These are phyloP conservation scores for Ectropis crepuscularia DNA, from an alignment of 2,888 invertebrate genomes.

Conservation along the genomic window DNA sequence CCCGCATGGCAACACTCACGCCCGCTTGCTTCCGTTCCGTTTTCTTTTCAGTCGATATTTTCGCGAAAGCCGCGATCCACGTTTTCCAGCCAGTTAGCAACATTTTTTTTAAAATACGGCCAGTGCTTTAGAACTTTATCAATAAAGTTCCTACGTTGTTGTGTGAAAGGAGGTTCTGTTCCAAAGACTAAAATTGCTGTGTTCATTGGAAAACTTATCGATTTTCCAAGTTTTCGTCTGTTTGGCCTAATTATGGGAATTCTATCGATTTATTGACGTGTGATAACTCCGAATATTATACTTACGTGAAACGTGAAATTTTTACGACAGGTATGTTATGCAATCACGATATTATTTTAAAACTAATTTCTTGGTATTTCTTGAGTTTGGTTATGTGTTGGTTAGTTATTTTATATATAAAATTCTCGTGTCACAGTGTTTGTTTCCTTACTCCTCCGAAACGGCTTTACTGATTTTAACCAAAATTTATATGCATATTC, in stretches of 20 bases:
- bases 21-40: slow-evolving; percentile 20
- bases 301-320: slow-evolving; percentile 7
- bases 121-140: neutral
- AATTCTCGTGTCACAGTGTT: too few species aligned
- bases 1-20: slow-evolving; percentile 30
- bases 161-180: slow-evolving; percentile 1
- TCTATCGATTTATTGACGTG: slow-evolving; percentile 33
- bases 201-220: slow-evolving; percentile 19
- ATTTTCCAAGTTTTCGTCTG: slow-evolving; percentile 17
- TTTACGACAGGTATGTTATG: slow-evolving; percentile 23
- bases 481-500: too few species aligned
- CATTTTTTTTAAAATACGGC: slow-evolving; percentile 3
- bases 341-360: neutral
- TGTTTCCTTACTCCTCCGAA: too few species aligned
- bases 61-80: slow-evolving; percentile 42
- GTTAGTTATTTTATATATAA: too few species aligned
- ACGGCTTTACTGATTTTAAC: too few species aligned
- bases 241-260: slow-evolving; percentile 19
- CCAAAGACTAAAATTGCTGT: slow-evolving; percentile 11
- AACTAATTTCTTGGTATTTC: neutral
- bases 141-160: slow-evolving; percentile 2
- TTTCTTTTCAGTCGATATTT: slow-evolving; percentile 63
- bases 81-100: slow-evolving; percentile 10
- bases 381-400: neutral
- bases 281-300: slow-evolving; percentile 17